Percentiles rank a stretch among this genome's conserved stretches.
Conservation (phyloP, 1,140 invertebrate genomes). For the Rhizoglyphus robini region DNA sequence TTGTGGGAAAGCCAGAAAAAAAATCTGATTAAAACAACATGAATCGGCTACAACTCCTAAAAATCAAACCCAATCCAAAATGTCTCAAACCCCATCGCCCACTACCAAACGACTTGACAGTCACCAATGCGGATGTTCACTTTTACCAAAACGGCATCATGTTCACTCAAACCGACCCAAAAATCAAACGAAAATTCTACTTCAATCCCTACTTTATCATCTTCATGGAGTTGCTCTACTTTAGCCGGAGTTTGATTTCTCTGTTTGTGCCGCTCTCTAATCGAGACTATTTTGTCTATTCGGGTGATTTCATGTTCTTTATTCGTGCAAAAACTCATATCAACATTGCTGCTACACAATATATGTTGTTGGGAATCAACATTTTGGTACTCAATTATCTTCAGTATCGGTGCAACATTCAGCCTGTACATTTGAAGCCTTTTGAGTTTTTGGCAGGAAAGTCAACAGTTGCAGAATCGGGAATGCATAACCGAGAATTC, state of each 20-base stretch:
- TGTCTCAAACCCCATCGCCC: not conserved
- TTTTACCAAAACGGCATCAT: not conserved
- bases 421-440: not conserved
- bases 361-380: conserved; percentile 2
- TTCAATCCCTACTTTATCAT: not conserved
- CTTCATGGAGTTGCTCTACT: not conserved
- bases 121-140: not conserved
- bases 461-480: not conserved
- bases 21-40: too few relatives aligned
- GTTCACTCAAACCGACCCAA: not conserved
- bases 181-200: not conserved
- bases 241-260: not conserved
- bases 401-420: not conserved
- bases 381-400: not conserved
- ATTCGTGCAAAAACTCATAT: conserved; percentile 10
- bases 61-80: too few relatives aligned
- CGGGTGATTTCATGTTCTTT: not conserved
- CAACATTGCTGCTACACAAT: not conserved
- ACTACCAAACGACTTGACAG: not conserved
- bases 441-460: not conserved
- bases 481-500: not conserved
- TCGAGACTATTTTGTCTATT: not conserved
- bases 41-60: too few relatives aligned
- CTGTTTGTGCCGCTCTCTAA: not conserved
- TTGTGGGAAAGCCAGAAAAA: too few relatives aligned